Percentiles rank a stretch among this genome's conserved stretches.
Evolutionary conservation across 2,113 vertebrate genomes (phyloP).

Genomic region (Bungarus multicinctus): DNA sequence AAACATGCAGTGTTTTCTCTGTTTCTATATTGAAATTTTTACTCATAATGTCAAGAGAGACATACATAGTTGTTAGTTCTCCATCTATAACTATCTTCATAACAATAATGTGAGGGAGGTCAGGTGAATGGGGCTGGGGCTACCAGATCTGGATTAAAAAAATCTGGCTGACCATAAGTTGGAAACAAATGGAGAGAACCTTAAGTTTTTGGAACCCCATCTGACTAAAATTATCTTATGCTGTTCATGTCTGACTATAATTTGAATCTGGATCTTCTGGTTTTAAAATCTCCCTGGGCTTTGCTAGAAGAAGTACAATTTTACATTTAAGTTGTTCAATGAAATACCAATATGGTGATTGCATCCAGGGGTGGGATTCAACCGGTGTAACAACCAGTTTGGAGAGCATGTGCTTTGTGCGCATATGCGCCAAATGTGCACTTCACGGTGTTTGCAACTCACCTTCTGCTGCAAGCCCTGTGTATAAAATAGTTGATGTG

Average conservation of each 20-base stretch:
- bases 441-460: no score
- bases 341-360: background rate
- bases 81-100: background rate
- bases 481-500: no score
- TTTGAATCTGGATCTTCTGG: background rate
- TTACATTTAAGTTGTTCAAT: background rate
- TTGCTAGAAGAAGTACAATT: background rate
- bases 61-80: background rate
- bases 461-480: no score
- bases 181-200: background rate
- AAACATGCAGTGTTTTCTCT: background rate
- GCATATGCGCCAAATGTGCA: rapidly evolving
- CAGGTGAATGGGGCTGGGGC: background rate
- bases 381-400: no score
- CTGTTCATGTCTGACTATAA: background rate
- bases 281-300: background rate
- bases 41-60: background rate
- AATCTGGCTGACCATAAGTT: background rate
- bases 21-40: background rate
- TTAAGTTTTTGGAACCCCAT: background rate
- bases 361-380: background rate
- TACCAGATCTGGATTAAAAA: background rate
- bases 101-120: background rate
- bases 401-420: no score
- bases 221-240: background rate